A percentile compares a stretch with the other conserved stretches of the same genome.
phyloP scores from a whole-genome alignment of 2,888 invertebrate species.

The Cerastis rubricosa region DNA sequence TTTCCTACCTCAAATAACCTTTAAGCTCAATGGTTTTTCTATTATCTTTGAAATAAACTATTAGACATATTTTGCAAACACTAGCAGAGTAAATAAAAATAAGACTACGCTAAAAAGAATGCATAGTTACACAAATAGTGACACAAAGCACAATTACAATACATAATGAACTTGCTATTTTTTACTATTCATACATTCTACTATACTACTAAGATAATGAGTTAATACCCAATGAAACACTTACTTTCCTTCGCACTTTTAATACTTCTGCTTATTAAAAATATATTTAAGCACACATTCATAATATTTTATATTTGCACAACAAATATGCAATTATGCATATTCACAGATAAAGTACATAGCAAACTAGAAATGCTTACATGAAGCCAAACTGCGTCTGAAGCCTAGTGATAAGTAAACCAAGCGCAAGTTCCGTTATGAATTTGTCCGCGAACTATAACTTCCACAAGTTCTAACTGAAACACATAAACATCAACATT shows the following conservation, averaged over 20 bases:
- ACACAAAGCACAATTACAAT: slow-evolving; percentile 22
- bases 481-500: slow-evolving; percentile 48
- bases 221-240: slow-evolving; percentile 15
- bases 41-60: background rate
- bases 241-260: slow-evolving; percentile 18
- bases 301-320: background rate
- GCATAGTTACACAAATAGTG: background rate
- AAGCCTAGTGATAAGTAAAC: slow-evolving; percentile 64
- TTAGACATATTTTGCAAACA: background rate
- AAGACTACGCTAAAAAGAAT: background rate
- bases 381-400: slow-evolving; percentile 54
- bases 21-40: background rate
- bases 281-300: background rate
- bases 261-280: slow-evolving; percentile 9
- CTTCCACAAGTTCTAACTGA: slow-evolving; percentile 59
- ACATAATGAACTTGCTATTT: slow-evolving; percentile 17
- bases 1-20: background rate
- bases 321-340: background rate
- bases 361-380: slow-evolving; percentile 49
- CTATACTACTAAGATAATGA: slow-evolving; percentile 9
- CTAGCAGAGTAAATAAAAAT: background rate
- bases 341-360: slow-evolving; percentile 25
- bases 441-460: slow-evolving; percentile 66
- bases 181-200: slow-evolving; percentile 11
- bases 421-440: slow-evolving; percentile 66